These are phyloP conservation scores for Chaetodon trifasciatus DNA, from an alignment of 2,797 vertebrate species.

Conservation along the genomic window DNA sequence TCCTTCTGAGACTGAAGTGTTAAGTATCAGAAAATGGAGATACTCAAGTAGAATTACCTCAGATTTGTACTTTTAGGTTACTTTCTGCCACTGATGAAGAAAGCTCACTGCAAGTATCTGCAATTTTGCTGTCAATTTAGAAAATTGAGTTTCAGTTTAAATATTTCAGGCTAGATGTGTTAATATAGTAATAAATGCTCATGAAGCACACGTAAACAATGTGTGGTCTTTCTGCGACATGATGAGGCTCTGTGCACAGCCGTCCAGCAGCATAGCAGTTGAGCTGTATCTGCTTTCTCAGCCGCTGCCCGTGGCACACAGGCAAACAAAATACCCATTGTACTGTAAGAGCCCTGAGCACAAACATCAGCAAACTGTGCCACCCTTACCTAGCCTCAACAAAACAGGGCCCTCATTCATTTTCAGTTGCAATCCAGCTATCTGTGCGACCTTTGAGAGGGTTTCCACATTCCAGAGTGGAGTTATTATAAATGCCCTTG, in stretches of 20 bases:
- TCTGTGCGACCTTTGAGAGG: conserved; percentile 67
- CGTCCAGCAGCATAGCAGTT: conserved; percentile 17
- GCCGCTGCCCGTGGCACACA: conserved; percentile 43
- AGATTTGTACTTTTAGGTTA: conserved; percentile 3
- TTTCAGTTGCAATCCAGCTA: conserved; percentile 48
- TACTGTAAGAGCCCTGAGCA: conserved; percentile 54
- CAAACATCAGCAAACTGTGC: conserved; percentile 68
- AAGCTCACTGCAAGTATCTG: background rate
- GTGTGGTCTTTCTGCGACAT: conserved; percentile 9
- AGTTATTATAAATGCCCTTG: conserved; percentile 70
- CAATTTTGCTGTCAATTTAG: background rate
- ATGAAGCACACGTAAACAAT: background rate
- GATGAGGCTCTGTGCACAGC: background rate
- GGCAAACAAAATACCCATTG: conserved; percentile 81
- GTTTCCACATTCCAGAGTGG: conserved; percentile 66
- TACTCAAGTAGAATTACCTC: background rate
- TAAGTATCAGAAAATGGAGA: background rate
- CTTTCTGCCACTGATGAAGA: background rate
- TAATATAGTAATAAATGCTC: background rate
- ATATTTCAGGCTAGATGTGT: background rate
- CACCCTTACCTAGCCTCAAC: conserved; percentile 55
- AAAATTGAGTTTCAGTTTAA: background rate
- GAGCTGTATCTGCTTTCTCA: conserved; percentile 50
- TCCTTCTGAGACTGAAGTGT: background rate
- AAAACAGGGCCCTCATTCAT: conserved; percentile 75